Conservation (phyloP, 2,797 vertebrate species). For the Lateolabrax maculatus region DNA sequence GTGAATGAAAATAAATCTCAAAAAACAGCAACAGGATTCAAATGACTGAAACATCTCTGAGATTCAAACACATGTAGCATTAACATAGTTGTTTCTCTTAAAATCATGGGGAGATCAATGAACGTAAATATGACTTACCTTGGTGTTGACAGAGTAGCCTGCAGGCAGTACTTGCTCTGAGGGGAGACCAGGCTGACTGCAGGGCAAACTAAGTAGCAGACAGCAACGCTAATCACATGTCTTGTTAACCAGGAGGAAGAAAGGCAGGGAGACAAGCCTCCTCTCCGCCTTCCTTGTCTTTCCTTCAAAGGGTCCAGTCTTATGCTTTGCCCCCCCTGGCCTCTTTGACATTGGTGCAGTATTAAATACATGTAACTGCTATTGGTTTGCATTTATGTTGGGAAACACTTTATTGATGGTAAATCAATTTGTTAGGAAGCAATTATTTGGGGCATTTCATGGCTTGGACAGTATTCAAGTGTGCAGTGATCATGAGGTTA, state of each 20-base stretch:
- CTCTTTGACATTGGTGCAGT: not conserved
- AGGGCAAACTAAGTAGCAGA: constrained; percentile 65
- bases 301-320: constrained; percentile 44
- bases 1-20: no score
- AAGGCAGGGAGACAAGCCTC: constrained; percentile 53
- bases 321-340: not conserved
- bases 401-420: not conserved
- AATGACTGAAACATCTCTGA: not conserved
- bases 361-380: not conserved
- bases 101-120: not conserved
- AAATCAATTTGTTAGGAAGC: not conserved
- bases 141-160: constrained; percentile 38
- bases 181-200: constrained; percentile 59
- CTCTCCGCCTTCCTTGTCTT: constrained; percentile 60
- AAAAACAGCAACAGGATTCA: not conserved
- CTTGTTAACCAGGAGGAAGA: constrained; percentile 73
- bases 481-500: constrained; percentile 43
- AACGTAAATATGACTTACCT: constrained; percentile 56
- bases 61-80: not conserved
- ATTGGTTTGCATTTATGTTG: not conserved
- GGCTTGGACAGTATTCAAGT: not conserved
- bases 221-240: constrained; percentile 82
- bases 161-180: constrained; percentile 57
- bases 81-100: not conserved
- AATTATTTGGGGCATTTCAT: not conserved